phyloP scores from a whole-genome alignment of 1,140 invertebrate genomes.

The Atta cephalotes region DNA sequence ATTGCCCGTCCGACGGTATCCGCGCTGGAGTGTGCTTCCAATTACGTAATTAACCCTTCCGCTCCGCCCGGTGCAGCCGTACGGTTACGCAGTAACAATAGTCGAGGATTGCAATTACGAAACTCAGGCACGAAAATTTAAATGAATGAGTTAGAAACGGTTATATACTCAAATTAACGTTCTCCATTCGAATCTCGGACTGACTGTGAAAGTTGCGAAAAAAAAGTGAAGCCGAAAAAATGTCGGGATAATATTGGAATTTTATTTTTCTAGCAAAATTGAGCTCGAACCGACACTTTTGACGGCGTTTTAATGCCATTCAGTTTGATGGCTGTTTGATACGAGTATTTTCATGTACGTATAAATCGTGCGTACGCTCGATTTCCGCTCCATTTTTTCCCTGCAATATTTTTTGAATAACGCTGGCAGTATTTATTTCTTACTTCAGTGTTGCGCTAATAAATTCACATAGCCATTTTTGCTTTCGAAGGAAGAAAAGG shows the following conservation, averaged over 20 bases:
- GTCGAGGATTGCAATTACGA: slow-evolving; percentile 11
- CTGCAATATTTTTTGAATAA: not conserved
- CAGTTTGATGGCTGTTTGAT: not conserved
- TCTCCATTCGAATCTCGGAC: not conserved
- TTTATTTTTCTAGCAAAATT: not conserved
- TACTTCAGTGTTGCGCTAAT: not conserved
- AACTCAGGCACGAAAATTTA: slow-evolving; percentile 37
- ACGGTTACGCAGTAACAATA: slow-evolving; percentile 30
- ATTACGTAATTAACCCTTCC: slow-evolving; percentile 59
- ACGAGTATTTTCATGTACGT: not conserved
- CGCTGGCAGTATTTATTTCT: not conserved
- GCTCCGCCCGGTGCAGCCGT: not conserved
- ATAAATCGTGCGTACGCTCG: not conserved
- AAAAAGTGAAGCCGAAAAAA: not conserved
- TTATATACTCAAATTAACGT: slow-evolving; percentile 25
- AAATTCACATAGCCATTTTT: not conserved
- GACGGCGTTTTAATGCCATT: not conserved
- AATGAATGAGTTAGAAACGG: slow-evolving; percentile 27
- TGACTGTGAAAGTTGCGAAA: not conserved
- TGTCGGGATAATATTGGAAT: not conserved
- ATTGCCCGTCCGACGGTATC: slow-evolving; percentile 18
- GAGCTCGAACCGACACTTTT: not conserved
- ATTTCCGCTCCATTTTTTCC: not conserved
- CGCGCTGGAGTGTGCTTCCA: slow-evolving; percentile 25
- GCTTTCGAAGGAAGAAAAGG: not conserved